phyloP scores from a whole-genome alignment of 2,797 vertebrate species.

The Cyprinella venusta region DNA sequence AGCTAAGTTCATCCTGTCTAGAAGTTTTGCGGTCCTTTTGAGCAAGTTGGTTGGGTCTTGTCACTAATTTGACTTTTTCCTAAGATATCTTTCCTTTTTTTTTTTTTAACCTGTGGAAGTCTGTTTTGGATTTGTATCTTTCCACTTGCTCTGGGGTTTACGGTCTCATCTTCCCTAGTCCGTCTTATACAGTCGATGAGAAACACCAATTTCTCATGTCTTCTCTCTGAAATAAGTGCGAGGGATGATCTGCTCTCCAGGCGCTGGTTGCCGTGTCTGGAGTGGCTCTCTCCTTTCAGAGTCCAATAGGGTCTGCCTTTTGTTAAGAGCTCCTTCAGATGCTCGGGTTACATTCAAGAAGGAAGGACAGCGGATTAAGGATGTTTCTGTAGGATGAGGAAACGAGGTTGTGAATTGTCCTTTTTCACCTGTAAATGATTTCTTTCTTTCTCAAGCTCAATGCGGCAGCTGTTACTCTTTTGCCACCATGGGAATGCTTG shows the following conservation, averaged over 20 bases:
- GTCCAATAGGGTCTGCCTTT: background rate
- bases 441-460: conserved; percentile 63
- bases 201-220: background rate
- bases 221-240: background rate
- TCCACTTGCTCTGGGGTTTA: background rate
- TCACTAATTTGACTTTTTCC: background rate
- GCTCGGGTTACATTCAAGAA: background rate
- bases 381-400: background rate
- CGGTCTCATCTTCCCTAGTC: background rate
- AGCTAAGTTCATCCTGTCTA: too few species aligned
- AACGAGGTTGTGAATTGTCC: background rate
- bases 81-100: background rate
- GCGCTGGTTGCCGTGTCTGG: background rate
- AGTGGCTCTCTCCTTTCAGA: conserved; percentile 18
- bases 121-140: background rate
- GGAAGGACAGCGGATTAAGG: background rate
- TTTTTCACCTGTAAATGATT: background rate
- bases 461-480: conserved; percentile 98
- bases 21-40: background rate
- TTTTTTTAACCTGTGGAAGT: background rate
- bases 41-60: background rate
- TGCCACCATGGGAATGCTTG: conserved; percentile 93
- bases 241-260: conserved; percentile 13
- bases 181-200: background rate
- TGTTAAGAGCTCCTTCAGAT: conserved; percentile 14